Conservation (phyloP, 2,113 vertebrate genomes). For the Pardalotus punctatus region DNA sequence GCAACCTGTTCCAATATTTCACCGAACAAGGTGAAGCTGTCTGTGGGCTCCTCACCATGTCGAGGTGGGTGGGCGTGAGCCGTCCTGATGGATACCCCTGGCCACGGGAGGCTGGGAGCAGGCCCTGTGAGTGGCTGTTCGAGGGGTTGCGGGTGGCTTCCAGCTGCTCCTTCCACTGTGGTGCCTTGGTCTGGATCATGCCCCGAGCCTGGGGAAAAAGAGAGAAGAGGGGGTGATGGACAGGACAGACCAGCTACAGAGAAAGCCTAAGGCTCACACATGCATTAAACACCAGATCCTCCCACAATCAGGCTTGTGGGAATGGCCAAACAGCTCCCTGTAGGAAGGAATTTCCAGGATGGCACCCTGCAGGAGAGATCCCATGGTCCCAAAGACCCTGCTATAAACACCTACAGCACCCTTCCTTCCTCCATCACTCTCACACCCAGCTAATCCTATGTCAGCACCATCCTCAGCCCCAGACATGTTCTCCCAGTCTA, state of each 20-base stretch:
- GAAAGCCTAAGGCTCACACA: rapidly evolving
- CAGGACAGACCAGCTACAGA: background rate
- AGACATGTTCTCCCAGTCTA: background rate
- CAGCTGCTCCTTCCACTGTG: slow-evolving; percentile 76
- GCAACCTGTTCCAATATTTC: background rate
- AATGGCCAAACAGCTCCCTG: background rate
- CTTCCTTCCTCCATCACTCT: background rate
- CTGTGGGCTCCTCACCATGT: slow-evolving; percentile 69
- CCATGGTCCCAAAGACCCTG: background rate
- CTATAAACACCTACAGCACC: background rate
- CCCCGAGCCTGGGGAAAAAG: slow-evolving; percentile 63
- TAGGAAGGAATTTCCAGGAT: background rate
- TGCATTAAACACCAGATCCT: background rate
- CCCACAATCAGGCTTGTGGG: background rate
- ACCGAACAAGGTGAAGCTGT: background rate
- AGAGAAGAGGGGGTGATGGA: background rate
- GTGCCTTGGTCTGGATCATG: slow-evolving; percentile 68
- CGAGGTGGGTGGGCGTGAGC: slow-evolving; percentile 62
- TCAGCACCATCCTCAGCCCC: background rate
- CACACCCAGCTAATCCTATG: background rate
- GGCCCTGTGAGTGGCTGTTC: slow-evolving; percentile 53
- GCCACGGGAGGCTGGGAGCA: slow-evolving; percentile 33
- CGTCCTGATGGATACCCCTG: slow-evolving; percentile 64
- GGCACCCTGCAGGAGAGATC: background rate
- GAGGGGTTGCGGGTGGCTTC: slow-evolving; percentile 72